Base-by-base conservation (phyloP, 2,113 vertebrate species). In the Merops nubicus region DNA sequence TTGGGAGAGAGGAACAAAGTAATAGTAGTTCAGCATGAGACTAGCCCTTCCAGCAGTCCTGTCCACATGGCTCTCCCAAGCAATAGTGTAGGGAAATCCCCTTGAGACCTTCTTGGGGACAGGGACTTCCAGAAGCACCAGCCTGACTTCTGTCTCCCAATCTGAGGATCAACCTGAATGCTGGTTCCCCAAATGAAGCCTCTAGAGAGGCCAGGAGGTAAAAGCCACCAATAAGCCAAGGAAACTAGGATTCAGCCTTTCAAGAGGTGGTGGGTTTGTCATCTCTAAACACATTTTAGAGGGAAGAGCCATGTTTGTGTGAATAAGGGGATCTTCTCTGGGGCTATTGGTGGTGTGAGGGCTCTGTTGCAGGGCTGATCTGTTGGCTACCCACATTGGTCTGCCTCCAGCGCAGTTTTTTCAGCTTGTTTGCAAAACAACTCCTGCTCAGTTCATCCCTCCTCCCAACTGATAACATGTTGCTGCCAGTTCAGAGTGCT, bases 381-480 rank as follows among this genome's bases (percentile, higher is more conserved):
- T 79, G 15, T 11, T 65, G 36, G 31, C 65, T 54, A n/a, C 20
- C n/a, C 8, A 0, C 0, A 0, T 1, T 1, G 0, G 10, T 36
- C 57, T 85, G 59, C 64, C 48, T n/a, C 4, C 1, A 50, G 42
- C 28, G 31, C 15, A 18, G 33, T 42, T 48, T 67, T 51, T 70
- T 67, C 36, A 50, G 45, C 56, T 53, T 38, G 36, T 6, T 57
- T 28, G n/a, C 21, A 9, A 9, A 26, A 50, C 56, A 75, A 42
- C 65, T 79, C 23, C 62, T 57, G 72, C 4, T 7, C 26, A 20
- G n/a, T 42, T 42, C 34, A 17, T 15, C 36, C 42, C 21, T 36
- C 5, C 15, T 72, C 14, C 3, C 8, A 22, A 2, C 0, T 4
- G 7, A 3, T 0, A 8, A 2, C 9, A 3, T 5, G 18, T 1